These are phyloP conservation scores for Altica lythri DNA, from an alignment of 2,888 invertebrate genomes.

Conservation along the genomic window DNA sequence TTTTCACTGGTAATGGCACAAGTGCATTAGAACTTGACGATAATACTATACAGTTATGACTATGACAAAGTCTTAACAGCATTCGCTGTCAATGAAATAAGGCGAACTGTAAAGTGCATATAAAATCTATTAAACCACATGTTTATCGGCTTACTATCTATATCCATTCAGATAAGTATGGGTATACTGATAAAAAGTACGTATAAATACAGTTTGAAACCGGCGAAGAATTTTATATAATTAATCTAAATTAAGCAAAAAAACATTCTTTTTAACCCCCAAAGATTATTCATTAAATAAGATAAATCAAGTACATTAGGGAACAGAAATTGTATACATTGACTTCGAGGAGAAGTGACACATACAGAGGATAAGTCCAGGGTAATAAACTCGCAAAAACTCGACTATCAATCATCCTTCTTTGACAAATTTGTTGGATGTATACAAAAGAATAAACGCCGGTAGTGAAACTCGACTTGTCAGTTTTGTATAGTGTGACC, in stretches of 20 bases:
- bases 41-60: conserved; percentile 16
- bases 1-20: conserved; percentile 18
- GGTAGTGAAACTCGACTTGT: conserved; percentile 30
- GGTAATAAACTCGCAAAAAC: conserved; percentile 37
- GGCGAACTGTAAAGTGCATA: background rate
- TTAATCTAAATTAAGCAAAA: background rate
- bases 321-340: too few species aligned
- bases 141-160: background rate
- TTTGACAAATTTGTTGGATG: conserved; percentile 40
- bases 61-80: conserved; percentile 16
- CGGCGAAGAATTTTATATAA: background rate
- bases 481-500: conserved; percentile 24
- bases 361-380: background rate
- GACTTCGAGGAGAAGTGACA: background rate
- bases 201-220: background rate
- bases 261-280: too few species aligned
- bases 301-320: too few species aligned
- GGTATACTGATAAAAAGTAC: too few species aligned
- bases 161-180: too few species aligned
- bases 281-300: too few species aligned
- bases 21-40: conserved; percentile 21
- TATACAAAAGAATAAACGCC: conserved; percentile 32
- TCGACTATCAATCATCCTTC: conserved; percentile 35
- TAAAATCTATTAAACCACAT: background rate
- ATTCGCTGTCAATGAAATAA: background rate